Base-by-base conservation (phyloP, 2,797 vertebrate genomes). In the Catamblyrhynchus diadema region DNA sequence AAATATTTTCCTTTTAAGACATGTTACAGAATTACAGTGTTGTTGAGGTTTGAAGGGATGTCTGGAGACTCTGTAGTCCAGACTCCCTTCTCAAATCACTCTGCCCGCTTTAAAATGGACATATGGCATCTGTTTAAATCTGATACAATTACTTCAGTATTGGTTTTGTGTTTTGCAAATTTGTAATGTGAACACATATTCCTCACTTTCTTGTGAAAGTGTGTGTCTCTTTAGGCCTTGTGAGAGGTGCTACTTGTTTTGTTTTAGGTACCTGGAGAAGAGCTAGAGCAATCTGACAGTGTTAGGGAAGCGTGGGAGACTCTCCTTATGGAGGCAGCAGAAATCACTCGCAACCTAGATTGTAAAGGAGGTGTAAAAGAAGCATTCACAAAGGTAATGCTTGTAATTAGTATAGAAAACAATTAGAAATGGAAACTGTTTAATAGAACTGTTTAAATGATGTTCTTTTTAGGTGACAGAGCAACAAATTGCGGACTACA, bases 351-450 rank as follows among this genome's bases (percentile, higher is more conserved):
- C 39, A 97, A 96, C 50, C 98, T 99, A 19, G 73, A 72, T 42
- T 41, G 73, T 66, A 35, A 72, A 84, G 98, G 98, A 65, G 93
- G 97, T 65, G 97, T 99, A 61, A 99, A 99, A 97, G 98, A 96
- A 84, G 98, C 97, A 21, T 99, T 99, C 97, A 98, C 97, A 14
- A 95, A 98, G 98, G 99, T 99, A 96, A 92, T 72, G 24, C 15
- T 61, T 84, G 60, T 45, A 72, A 69, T 61, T 51, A 73, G 37
- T 65, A 28, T 27, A 7, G 14, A 23, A 56, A 83, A 33, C 8
- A 47, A 35, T 8, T 9, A 24, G 30, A 82, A 73, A 67, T 8
- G 0, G 59, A 64, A 87, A 61, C 33, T 22, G 8, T 56, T 79
- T 27, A 47, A n/a, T 56, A 24, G 18, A 56, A 9, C 8, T 60